These are phyloP conservation scores for Eumaeus atala DNA, from an alignment of 1,140 invertebrate species.

Conservation along the genomic window DNA sequence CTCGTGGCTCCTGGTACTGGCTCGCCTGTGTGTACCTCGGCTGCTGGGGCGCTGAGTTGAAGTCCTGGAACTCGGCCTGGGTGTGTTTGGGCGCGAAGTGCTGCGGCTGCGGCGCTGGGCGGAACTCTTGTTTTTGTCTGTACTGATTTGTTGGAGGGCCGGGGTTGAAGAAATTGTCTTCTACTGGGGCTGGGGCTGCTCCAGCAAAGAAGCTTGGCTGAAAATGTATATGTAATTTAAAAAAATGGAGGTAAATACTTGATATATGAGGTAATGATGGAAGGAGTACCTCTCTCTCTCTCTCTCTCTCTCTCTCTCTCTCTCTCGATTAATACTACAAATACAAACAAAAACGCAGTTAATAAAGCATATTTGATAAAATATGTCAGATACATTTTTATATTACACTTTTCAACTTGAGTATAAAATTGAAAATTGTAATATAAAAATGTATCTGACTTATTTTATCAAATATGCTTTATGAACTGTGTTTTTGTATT, in stretches of 20 bases:
- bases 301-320: too few species aligned
- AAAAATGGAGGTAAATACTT: conserved; percentile 15
- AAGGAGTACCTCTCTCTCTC: too few species aligned
- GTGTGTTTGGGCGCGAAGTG: conserved; percentile 40
- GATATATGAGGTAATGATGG: too few species aligned
- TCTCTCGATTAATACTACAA: too few species aligned
- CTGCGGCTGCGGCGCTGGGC: conserved; percentile 49
- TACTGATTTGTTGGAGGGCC: conserved; percentile 39
- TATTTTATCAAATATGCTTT: too few species aligned
- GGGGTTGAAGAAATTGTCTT: conserved; percentile 53
- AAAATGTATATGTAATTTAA: conserved; percentile 13
- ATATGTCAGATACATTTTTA: too few species aligned
- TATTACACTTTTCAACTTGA: too few species aligned
- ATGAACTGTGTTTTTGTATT: too few species aligned
- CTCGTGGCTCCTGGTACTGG: conserved; percentile 74
- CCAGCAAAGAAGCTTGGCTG: conserved; percentile 64
- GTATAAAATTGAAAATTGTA: too few species aligned
- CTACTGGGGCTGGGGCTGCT: conserved; percentile 64
- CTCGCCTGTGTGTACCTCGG: conserved; percentile 56
- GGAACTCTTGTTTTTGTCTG: conserved; percentile 53
- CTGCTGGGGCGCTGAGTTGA: conserved; percentile 22
- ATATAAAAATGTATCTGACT: too few species aligned
- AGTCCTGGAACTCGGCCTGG: conserved; percentile 39
- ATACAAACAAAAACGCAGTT: too few species aligned
- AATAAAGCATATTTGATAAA: too few species aligned